Conservation (phyloP, 2,888 invertebrate species). For the Himalopsyche anomala region DNA sequence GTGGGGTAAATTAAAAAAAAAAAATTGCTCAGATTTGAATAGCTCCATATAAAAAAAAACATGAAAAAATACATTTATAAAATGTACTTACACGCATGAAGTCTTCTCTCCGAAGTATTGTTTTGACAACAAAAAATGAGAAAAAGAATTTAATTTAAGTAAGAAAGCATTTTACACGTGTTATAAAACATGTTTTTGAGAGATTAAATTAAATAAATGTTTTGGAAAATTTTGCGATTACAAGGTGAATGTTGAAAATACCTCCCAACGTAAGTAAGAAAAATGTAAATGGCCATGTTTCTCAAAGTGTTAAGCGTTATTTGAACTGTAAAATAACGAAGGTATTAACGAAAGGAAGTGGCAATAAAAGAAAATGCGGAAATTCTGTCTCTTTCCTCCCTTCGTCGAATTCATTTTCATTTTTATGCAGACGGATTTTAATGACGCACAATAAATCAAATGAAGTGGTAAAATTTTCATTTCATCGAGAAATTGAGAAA, state of each 20-base stretch:
- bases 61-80: too few species aligned
- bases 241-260: too few species aligned
- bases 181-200: too few species aligned
- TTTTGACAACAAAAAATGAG: too few species aligned
- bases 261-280: background rate
- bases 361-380: slow-evolving; percentile 17
- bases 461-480: slow-evolving; percentile 18
- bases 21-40: too few species aligned
- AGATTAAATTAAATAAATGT: too few species aligned
- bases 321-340: slow-evolving; percentile 30
- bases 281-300: slow-evolving; percentile 31
- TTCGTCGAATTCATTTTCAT: slow-evolving; percentile 11
- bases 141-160: too few species aligned
- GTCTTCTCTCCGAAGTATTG: too few species aligned
- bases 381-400: background rate
- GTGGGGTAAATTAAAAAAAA: too few species aligned
- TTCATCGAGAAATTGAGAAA: background rate
- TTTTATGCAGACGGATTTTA: slow-evolving; percentile 26
- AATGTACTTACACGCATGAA: too few species aligned
- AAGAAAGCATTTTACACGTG: too few species aligned
- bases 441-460: slow-evolving; percentile 11
- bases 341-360: slow-evolving; percentile 24
- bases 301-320: slow-evolving; percentile 31
- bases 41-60: too few species aligned
- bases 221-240: background rate